A percentile compares a stretch with the other conserved stretches of the same genome.
Evolutionary conservation across 2,113 vertebrate species (phyloP).

Genomic region (Rhabdomys dilectus): DNA sequence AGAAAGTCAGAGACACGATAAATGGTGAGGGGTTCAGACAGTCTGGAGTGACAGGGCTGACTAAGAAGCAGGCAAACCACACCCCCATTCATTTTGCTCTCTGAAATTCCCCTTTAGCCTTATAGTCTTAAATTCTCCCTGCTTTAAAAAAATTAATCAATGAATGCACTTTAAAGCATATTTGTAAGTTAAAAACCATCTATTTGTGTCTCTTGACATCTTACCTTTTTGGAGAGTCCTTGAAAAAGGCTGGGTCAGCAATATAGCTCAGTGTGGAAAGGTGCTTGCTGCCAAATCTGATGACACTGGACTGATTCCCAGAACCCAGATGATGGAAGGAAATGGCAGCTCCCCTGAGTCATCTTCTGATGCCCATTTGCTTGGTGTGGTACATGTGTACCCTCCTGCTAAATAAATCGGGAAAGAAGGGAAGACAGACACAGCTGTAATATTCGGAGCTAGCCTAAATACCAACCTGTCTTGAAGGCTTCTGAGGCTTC

Average conservation of each 20-base stretch:
- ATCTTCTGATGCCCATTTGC: background rate
- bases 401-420: background rate
- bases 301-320: background rate
- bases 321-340: background rate
- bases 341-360: background rate
- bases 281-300: background rate
- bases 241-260: background rate
- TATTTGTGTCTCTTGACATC: conserved; percentile 6
- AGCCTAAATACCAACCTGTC: background rate
- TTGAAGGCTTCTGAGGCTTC: background rate
- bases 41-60: background rate
- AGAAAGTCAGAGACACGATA: conserved; percentile 10
- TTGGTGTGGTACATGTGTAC: background rate
- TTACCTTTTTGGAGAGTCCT: background rate
- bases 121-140: background rate
- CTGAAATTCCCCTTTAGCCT: background rate
- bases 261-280: too few relatives aligned
- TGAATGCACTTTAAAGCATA: background rate
- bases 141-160: background rate
- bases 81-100: background rate
- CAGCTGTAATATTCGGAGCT: background rate
- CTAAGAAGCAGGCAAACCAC: background rate
- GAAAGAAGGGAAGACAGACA: background rate
- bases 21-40: background rate
- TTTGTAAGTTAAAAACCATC: background rate